Evolutionary conservation across 2,888 invertebrate species (phyloP).

Genomic region (Ochropleura leucogaster): DNA sequence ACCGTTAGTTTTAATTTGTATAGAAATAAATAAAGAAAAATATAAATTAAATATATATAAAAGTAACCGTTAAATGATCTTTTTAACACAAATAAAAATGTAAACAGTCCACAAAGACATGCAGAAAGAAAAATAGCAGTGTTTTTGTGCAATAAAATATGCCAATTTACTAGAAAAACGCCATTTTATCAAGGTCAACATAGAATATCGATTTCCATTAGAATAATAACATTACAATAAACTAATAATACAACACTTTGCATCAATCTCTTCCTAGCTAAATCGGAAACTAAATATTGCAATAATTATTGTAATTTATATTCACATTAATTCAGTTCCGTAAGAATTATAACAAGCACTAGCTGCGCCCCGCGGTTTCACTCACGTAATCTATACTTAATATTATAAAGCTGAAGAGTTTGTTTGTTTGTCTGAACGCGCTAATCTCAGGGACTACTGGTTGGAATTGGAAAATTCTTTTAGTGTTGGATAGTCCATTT

Average conservation of each 20-base stretch:
- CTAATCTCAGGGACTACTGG: too few species aligned
- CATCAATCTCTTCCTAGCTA: constrained; percentile 32
- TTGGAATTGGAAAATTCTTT: too few species aligned
- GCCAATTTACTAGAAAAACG: background rate
- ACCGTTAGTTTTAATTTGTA: background rate
- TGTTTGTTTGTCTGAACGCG: too few species aligned
- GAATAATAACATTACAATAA: constrained; percentile 1
- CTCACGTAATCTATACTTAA: too few species aligned
- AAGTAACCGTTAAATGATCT: constrained; percentile 22
- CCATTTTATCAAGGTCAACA: constrained; percentile 20
- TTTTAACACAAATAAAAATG: constrained; percentile 20
- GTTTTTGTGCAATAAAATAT: background rate
- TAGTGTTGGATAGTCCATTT: too few species aligned
- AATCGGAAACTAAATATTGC: constrained; percentile 36
- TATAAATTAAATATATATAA: constrained; percentile 1
- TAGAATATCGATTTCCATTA: constrained; percentile 9
- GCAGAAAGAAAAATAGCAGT: background rate
- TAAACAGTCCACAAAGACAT: background rate
- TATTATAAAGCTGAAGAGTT: too few species aligned
- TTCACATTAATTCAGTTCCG: constrained; percentile 55
- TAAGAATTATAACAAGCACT: background rate
- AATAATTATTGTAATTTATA: constrained; percentile 23
- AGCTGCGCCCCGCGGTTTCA: too few species aligned
- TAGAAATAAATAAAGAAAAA: constrained; percentile 1
- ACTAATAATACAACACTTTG: constrained; percentile 15